Percentiles rank a stretch among this genome's conserved stretches.
Evolutionary conservation across 2,113 vertebrate genomes (phyloP).

Genomic region (Perca schrenkii): DNA sequence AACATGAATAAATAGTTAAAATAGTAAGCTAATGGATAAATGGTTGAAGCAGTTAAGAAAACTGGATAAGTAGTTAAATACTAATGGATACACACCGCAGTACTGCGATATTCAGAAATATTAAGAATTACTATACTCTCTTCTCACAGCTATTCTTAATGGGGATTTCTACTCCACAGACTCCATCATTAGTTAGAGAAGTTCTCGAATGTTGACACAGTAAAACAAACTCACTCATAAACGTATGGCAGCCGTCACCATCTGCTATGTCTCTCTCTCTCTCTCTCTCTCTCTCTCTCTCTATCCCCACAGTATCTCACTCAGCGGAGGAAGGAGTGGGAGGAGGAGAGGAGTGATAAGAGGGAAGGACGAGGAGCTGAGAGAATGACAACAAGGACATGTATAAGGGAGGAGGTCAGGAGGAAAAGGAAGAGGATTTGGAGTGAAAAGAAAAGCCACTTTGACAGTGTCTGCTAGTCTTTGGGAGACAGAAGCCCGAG

Average conservation of each 20-base stretch:
- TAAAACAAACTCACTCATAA: constrained; percentile 46
- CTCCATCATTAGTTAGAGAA: constrained; percentile 31
- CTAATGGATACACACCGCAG: neutral
- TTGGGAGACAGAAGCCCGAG: constrained; percentile 37
- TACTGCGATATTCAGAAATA: neutral
- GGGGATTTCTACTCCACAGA: neutral
- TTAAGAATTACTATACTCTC: neutral
- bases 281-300: constrained; percentile 28
- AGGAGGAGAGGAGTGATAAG: constrained; percentile 49
- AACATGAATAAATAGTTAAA: neutral
- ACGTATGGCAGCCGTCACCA: constrained; percentile 19
- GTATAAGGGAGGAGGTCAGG: constrained; percentile 16
- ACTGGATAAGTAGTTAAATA: too few species aligned
- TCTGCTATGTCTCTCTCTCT: constrained; percentile 31
- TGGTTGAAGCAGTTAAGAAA: neutral
- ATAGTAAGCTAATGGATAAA: neutral
- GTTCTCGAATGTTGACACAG: constrained; percentile 52
- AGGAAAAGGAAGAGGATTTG: constrained; percentile 26
- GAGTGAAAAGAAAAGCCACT: constrained; percentile 36
- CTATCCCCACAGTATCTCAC: constrained; percentile 19
- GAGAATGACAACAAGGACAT: neutral
- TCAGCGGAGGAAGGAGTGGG: constrained; percentile 56
- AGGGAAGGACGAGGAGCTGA: constrained; percentile 39
- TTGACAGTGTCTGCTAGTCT: constrained; percentile 36
- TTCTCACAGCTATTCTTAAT: neutral